Evolutionary conservation across 2,113 vertebrate genomes (phyloP), one percentile per base, ranked within the genome.

Genomic region (Tricholaema leucomelas): DNA sequence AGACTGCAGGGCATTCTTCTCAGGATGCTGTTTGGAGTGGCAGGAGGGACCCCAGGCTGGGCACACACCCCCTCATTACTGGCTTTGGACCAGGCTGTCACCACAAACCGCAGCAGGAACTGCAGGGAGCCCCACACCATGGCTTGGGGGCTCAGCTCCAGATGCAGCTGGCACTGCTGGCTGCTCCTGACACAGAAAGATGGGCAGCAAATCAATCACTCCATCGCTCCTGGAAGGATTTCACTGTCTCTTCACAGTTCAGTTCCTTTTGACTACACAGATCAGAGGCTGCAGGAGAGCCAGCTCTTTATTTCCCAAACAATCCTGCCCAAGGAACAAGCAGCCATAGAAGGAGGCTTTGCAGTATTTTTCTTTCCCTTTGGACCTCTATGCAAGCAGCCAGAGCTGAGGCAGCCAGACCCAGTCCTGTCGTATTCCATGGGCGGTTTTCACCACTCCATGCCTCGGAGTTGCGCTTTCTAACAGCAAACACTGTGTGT

Each of bases 401-500:
- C 23, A 15, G 42, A 14, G 20, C 48, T 1, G 10, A 20, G 6
- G 15, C 8, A 1, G 6, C 48, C 55, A 7, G 3, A 10, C 12
- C 12, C 28, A 6, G n/a, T 1, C 15, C 1, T 5, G 25, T 6
- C 46, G 55, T 4, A 8, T 3, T 8, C 5, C 16, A 3, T 5
- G 4, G 55, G 33, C 2, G 0, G 2, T 3, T 9, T 7, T 2
- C 20, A 16, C 54, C 28, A 1, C 24, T 15, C 31, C 19, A 30
- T 6, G 56, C 76, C 24, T 4, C 2, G 30, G 38, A 13, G 27
- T 1, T 3, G 30, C 3, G 56, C n/a, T 16, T n/a, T 19, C 8
- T 2, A 4, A 12, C 0, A 9, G 3, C 52, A 1, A 20, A 16
- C 17, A 7, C 21, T 0, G 17, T 1, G 6, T 2, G 10, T 4